A percentile compares a stretch with the other conserved stretches of the same genome.
phyloP scores from a whole-genome alignment of 2,888 invertebrate species.

The Plebejus anna region DNA sequence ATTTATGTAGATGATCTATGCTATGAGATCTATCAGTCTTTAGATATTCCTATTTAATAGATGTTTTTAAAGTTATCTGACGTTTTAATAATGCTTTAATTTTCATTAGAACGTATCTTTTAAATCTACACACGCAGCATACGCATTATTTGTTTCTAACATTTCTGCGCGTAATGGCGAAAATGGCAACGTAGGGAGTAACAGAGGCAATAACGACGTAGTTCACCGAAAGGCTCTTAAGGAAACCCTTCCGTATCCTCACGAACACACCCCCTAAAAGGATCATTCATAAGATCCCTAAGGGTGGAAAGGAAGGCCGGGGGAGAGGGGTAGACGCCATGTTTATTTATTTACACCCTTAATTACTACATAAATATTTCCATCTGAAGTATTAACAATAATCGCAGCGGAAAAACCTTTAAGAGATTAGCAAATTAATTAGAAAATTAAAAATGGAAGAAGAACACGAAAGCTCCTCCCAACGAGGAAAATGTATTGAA shows the following conservation, averaged over 20 bases:
- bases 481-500: background rate
- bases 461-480: background rate
- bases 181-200: background rate
- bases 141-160: background rate
- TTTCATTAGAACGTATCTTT: no score
- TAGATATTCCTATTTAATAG: background rate
- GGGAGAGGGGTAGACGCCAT: background rate
- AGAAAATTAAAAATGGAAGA: background rate
- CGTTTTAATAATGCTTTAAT: no score
- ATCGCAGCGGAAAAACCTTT: background rate
- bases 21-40: no score
- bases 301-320: background rate
- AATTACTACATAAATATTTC: conserved; percentile 1
- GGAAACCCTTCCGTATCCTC: background rate
- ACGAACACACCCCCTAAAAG: background rate
- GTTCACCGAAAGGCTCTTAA: background rate
- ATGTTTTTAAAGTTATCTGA: background rate
- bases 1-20: no score
- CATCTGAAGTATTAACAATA: background rate
- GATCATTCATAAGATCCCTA: background rate
- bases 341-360: conserved; percentile 4
- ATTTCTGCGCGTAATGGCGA: background rate
- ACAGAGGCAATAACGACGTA: background rate
- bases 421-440: background rate
- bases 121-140: background rate